A percentile compares a stretch with the other conserved stretches of the same genome.
phyloP scores from a whole-genome alignment of 1,140 invertebrate genomes.

The Caenorhabditis latens region DNA sequence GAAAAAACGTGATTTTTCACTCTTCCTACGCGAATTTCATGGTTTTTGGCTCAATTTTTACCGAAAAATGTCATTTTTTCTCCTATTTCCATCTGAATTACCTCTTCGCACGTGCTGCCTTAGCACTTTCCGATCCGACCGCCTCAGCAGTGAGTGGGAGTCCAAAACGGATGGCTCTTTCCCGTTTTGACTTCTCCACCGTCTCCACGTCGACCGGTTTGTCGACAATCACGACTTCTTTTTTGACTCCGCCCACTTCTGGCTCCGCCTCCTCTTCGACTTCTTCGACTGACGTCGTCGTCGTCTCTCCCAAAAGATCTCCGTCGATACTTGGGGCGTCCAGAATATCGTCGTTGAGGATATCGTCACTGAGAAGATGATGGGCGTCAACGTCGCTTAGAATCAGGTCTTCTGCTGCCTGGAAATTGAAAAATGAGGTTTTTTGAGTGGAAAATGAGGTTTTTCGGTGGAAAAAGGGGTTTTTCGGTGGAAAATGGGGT shows the following conservation, averaged over 20 bases:
- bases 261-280: background rate
- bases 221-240: background rate
- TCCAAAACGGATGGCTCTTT: slow-evolving; percentile 10
- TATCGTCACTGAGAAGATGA: background rate
- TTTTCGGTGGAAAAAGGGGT: no score
- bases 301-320: background rate
- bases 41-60: no score
- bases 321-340: slow-evolving; percentile 26
- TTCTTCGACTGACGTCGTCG: background rate
- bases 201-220: background rate
- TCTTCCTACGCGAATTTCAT: no score
- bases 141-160: background rate
- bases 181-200: background rate
- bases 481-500: no score
- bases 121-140: background rate
- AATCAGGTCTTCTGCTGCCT: slow-evolving; percentile 8
- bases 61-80: background rate
- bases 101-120: slow-evolving; percentile 26
- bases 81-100: background rate
- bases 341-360: slow-evolving; percentile 31
- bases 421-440: background rate
- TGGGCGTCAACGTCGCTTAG: background rate
- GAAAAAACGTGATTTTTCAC: no score
- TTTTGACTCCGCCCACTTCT: background rate
- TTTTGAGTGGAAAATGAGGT: no score